Evolutionary conservation across 2,113 vertebrate genomes (phyloP).

Genomic region (Paratilapia polleni): DNA sequence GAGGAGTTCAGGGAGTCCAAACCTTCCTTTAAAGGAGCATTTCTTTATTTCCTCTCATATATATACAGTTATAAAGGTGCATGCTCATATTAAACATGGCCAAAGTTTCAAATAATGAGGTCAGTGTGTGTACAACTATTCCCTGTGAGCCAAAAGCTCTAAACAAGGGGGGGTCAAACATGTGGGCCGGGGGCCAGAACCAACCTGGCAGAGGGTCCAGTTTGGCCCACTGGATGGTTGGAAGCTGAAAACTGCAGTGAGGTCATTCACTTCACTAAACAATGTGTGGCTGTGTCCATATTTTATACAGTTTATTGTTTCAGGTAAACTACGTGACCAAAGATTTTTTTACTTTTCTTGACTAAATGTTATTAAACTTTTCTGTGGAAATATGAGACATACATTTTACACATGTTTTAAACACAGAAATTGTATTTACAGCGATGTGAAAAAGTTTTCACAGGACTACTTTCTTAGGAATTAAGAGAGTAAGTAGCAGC

Average conservation of each 20-base stretch:
- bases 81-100: background rate
- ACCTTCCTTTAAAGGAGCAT: background rate
- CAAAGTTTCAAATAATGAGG: background rate
- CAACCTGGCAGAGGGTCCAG: background rate
- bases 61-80: background rate
- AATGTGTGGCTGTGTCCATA: background rate
- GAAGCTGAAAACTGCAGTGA: background rate
- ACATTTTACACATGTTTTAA: background rate
- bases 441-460: too few species aligned
- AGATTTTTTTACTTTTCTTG: too few species aligned
- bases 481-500: background rate
- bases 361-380: too few species aligned
- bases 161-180: background rate
- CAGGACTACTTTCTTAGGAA: background rate
- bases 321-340: background rate
- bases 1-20: constrained; percentile 12
- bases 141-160: background rate
- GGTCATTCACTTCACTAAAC: too few species aligned
- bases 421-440: background rate
- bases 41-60: background rate
- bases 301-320: background rate
- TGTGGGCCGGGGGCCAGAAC: background rate
- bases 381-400: too few species aligned
- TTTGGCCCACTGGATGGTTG: too few species aligned
- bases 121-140: background rate